Base-by-base conservation (phyloP, 2,888 invertebrate genomes). In the Drosophila bunnanda region DNA sequence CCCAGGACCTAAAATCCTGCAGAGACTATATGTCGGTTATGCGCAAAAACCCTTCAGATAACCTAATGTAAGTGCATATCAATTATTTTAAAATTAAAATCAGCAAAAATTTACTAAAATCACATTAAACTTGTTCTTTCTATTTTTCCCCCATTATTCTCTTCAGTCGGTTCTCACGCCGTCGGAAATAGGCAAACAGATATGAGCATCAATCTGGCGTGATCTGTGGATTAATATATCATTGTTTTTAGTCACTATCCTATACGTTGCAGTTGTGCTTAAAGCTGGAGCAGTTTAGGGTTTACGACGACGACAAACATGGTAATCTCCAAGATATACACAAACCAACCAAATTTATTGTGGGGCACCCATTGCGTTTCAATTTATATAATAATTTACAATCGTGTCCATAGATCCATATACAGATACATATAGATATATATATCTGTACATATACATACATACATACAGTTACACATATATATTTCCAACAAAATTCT, bases 401-500 rank as follows among this genome's bases (percentile, higher is more conserved):
- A 54, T 46, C 41, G 38, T 54, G 22, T 65, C 43, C 55, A 59
- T 58, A 53, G 61, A 56, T 75, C 36, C 50, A 43, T 4, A 22
- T 22, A 43, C 41, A 41, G 38, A 38, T 38, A 38, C n/a, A 38
- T n/a, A n/a, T 10, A 39, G 4, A 10, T 17, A 39, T 39, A 17
- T 9, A 38, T 8, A 3, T 17, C 25, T 25, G 4, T 25, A 25
- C 25, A n/a, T n/a, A n/a, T n/a, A n/a, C 9, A 30, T 10, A 41
- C 0, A 20, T 41, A 59, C 55, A 53, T 53, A 54, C 72, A 36
- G 41, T 15, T 5, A 44, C 22, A 25, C 44, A 25, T 2, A n/a
- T 64, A 77, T 76, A 76, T 81, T 71, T 74, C 52, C 75, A 86
- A 84, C 82, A 87, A 87, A 84, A 87, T 71, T 82, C 65, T 79